A percentile compares a stretch with the other conserved stretches of the same genome.
phyloP scores from a whole-genome alignment of 2,888 invertebrate genomes.

The Drosophila helvetica region DNA sequence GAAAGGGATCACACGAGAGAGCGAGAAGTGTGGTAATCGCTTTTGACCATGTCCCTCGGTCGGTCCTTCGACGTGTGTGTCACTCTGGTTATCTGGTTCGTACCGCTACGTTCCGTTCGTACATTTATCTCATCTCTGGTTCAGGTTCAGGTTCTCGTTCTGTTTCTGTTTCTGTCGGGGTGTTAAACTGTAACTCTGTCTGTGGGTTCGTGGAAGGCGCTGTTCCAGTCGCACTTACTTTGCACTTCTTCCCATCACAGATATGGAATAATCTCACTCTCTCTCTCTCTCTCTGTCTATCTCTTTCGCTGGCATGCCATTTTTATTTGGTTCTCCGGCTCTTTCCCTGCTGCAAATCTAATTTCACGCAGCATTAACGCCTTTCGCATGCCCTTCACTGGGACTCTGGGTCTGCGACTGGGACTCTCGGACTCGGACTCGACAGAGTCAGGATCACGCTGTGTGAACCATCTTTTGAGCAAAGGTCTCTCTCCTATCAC shows the following conservation, averaged over 20 bases:
- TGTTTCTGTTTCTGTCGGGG: constrained; percentile 59
- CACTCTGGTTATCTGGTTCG: constrained; percentile 59
- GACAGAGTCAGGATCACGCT: constrained; percentile 41
- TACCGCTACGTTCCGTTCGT: constrained; percentile 43
- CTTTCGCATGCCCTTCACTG: constrained; percentile 71
- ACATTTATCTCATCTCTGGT: constrained; percentile 47
- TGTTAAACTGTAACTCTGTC: constrained; percentile 79
- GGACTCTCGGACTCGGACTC: not conserved
- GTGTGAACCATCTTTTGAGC: constrained; percentile 26
- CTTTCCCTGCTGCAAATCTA: constrained; percentile 81
- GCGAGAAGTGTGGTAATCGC: constrained; percentile 75
- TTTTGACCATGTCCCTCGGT: constrained; percentile 68
- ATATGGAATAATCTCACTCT: constrained; percentile 19
- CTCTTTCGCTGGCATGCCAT: constrained; percentile 22
- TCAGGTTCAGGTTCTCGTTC: constrained; percentile 42
- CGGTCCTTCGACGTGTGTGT: constrained; percentile 72
- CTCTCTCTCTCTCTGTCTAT: constrained; percentile 4
- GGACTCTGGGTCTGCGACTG: constrained; percentile 5
- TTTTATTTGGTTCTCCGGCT: constrained; percentile 18
- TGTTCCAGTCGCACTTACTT: constrained; percentile 45
- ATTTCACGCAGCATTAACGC: constrained; percentile 84
- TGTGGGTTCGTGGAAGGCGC: constrained; percentile 68
- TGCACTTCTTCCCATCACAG: constrained; percentile 19
- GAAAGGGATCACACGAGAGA: constrained; percentile 22
- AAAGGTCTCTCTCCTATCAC: not conserved